Percentiles rank a stretch among this genome's conserved stretches.
Evolutionary conservation across 2,113 vertebrate species (phyloP).

Genomic region (Dromaius novaehollandiae): DNA sequence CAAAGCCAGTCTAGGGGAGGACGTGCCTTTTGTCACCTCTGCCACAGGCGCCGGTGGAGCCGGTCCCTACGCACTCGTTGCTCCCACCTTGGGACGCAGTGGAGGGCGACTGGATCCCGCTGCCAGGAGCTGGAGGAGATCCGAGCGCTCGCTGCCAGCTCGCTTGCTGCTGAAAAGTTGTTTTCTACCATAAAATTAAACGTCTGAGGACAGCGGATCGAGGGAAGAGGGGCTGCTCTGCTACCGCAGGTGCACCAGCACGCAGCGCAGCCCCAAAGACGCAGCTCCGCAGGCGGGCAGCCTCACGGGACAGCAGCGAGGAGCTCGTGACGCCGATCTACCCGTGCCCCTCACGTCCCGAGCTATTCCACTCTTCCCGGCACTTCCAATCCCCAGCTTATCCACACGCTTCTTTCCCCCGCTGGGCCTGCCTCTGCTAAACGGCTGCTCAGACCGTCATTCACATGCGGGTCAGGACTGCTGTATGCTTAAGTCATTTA

Average conservation of each 20-base stretch:
- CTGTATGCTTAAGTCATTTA: neutral
- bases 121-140: too few relatives aligned
- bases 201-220: too few relatives aligned
- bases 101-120: too few relatives aligned
- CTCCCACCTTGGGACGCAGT: neutral
- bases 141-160: neutral
- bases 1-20: neutral
- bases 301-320: too few relatives aligned
- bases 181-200: too few relatives aligned
- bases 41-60: neutral
- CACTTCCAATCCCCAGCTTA: neutral
- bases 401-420: neutral
- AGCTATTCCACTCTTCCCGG: neutral
- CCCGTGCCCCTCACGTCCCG: fast-evolving
- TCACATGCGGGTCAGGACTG: neutral
- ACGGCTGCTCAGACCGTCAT: neutral
- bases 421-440: neutral
- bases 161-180: neutral
- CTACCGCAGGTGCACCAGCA: too few relatives aligned
- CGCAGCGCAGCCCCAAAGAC: too few relatives aligned
- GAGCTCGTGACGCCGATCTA: too few relatives aligned
- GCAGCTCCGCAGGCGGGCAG: too few relatives aligned
- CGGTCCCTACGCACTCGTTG: neutral
- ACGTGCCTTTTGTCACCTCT: neutral
- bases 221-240: too few relatives aligned